Conservation (phyloP, 2,797 vertebrate genomes). For the Siniperca undulata region DNA sequence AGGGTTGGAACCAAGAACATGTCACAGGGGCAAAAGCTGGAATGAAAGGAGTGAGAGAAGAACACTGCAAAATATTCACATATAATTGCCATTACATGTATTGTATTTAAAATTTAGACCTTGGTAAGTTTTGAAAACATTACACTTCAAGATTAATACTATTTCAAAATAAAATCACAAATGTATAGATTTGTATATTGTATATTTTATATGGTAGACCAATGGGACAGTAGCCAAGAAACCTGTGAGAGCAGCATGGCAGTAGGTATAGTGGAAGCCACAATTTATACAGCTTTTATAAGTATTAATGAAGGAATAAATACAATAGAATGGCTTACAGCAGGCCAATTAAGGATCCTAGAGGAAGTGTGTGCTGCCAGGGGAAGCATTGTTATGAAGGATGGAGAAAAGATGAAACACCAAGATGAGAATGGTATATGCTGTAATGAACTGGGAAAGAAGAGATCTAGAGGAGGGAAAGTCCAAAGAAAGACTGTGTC, state of each 20-base stretch:
- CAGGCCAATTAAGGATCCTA: conserved; percentile 37
- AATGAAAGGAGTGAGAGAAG: conserved; percentile 9
- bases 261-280: not conserved
- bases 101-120: not conserved
- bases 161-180: conserved; percentile 1
- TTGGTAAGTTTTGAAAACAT: not conserved
- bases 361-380: conserved; percentile 16
- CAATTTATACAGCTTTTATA: conserved; percentile 17
- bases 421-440: conserved; percentile 30
- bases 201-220: not conserved
- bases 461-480: conserved; percentile 37
- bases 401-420: conserved; percentile 21
- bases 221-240: not conserved
- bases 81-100: not conserved
- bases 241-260: not conserved
- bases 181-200: not conserved
- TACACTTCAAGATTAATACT: not conserved
- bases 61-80: conserved; percentile 10
- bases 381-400: conserved; percentile 17
- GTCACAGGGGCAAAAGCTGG: conserved; percentile 44
- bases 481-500: conserved; percentile 49
- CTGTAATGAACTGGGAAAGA: conserved; percentile 38
- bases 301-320: conserved; percentile 35
- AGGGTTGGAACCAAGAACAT: conserved; percentile 62
- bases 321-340: conserved; percentile 9